Conservation (phyloP, 2,113 vertebrate genomes). For the Saimiri boliviensis region DNA sequence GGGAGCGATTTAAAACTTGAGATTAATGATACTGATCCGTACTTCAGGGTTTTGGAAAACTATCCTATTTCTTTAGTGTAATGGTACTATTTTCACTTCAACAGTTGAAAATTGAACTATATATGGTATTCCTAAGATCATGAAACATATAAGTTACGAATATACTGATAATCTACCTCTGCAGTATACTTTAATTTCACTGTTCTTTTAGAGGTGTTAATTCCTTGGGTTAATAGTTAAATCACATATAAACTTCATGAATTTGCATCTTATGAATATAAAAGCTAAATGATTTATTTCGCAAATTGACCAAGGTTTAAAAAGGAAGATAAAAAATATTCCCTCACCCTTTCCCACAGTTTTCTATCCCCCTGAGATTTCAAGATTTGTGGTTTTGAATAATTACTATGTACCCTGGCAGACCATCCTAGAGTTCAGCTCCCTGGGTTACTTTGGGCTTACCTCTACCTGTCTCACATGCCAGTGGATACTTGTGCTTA, state of each 20-base stretch:
- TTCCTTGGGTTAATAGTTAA: slow-evolving; percentile 7
- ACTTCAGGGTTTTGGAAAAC: not conserved
- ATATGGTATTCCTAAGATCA: not conserved
- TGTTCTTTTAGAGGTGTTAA: slow-evolving; percentile 9
- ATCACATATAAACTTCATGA: not conserved
- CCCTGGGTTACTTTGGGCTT: not conserved
- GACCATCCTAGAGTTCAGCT: not conserved
- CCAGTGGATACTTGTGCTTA: not conserved
- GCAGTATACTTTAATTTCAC: slow-evolving; percentile 9
- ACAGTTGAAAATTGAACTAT: not conserved
- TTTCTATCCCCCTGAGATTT: not conserved
- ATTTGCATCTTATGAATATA: slow-evolving; percentile 12
- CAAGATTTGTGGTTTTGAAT: not conserved
- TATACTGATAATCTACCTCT: slow-evolving; percentile 19
- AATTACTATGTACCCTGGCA: not conserved
- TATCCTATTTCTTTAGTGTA: not conserved
- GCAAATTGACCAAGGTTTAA: not conserved
- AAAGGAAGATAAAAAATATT: slow-evolving; percentile 11
- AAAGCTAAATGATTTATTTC: slow-evolving; percentile 38
- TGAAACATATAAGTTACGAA: not conserved
- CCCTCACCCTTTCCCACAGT: not conserved
- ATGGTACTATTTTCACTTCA: not conserved
- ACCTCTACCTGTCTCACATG: not conserved
- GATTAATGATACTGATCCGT: not conserved
- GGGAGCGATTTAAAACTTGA: not conserved